Conservation (phyloP, 2,113 vertebrate genomes). For the Lepus timidus region DNA sequence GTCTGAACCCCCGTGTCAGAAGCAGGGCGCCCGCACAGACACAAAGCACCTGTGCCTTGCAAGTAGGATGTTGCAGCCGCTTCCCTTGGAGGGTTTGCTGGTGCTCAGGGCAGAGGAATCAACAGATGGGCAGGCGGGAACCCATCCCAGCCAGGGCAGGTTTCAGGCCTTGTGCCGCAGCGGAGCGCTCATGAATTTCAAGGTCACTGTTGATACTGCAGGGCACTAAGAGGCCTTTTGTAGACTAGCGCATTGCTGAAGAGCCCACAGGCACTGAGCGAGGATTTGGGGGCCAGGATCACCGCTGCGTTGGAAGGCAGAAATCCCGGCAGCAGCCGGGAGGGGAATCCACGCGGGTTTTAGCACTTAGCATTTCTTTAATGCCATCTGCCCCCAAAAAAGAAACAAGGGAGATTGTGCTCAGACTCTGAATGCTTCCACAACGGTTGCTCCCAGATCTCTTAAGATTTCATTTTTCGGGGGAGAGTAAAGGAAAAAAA, state of each 20-base stretch:
- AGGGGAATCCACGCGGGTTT: neutral
- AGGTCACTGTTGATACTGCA: neutral
- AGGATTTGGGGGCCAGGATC: neutral
- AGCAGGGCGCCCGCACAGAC: neutral
- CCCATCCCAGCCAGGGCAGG: neutral
- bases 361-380: neutral
- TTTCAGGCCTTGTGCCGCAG: neutral
- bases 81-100: neutral
- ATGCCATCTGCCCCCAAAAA: constrained; percentile 59
- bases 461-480: neutral
- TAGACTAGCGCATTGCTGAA: neutral
- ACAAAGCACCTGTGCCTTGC: neutral
- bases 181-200: neutral
- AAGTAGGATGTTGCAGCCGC: neutral
- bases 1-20: neutral
- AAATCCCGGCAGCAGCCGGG: neutral
- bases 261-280: neutral
- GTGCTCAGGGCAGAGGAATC: constrained; percentile 9
- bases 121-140: constrained; percentile 32
- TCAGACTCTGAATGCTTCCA: constrained; percentile 18
- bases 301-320: neutral
- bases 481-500: neutral
- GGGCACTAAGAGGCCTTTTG: neutral
- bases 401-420: neutral
- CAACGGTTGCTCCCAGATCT: neutral